Evolutionary conservation across 2,113 vertebrate species (phyloP).

Genomic region (Murina feae): DNA sequence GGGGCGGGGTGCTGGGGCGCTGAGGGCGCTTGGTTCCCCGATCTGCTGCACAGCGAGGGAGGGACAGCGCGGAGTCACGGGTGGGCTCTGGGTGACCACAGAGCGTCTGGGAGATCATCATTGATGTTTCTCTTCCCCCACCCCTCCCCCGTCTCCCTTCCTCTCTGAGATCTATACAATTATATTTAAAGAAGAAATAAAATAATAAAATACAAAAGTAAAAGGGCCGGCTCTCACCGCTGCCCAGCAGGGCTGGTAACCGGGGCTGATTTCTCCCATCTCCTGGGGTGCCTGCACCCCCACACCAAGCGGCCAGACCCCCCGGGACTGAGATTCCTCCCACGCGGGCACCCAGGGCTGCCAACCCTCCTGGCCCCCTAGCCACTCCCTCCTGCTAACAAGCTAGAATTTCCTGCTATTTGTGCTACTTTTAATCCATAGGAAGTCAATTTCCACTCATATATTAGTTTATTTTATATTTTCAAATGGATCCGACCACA

Average conservation of each 20-base stretch:
- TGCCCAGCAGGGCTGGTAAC: no score
- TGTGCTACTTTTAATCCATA: conserved; percentile 90
- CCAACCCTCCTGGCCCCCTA: background rate
- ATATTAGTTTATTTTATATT: conserved; percentile 95
- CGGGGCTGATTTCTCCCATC: no score
- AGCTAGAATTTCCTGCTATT: conserved; percentile 80
- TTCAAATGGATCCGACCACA: conserved; percentile 93
- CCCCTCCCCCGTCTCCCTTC: no score
- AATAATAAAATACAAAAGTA: no score
- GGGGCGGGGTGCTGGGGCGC: accelerated
- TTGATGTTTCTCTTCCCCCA: no score
- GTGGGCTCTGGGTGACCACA: accelerated
- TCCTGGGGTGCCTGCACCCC: no score
- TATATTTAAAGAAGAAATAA: no score
- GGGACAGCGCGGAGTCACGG: accelerated
- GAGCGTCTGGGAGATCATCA: accelerated
- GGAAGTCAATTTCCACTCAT: conserved; percentile 91
- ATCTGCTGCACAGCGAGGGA: accelerated
- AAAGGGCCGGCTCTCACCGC: no score
- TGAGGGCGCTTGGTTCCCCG: accelerated
- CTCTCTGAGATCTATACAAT: no score
- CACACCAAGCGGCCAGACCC: background rate
- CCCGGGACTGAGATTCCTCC: background rate
- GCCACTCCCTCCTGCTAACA: conserved; percentile 76
- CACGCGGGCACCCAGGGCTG: background rate